Conservation (phyloP, 2,888 invertebrate species). For the Mythimna loreyi region DNA sequence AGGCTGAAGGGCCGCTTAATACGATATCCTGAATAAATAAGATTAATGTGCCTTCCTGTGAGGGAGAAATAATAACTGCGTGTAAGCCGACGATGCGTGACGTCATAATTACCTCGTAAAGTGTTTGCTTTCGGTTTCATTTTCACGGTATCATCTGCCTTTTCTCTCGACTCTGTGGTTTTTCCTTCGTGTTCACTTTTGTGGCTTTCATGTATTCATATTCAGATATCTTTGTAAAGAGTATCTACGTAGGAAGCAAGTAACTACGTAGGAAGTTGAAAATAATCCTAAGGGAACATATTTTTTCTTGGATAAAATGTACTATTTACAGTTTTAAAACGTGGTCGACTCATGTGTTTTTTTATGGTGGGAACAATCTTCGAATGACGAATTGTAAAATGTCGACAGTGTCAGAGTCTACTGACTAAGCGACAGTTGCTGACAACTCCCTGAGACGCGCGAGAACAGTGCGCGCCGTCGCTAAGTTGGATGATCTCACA, state of each 20-base stretch:
- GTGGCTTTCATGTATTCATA: neutral
- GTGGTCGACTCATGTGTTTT: too few species aligned
- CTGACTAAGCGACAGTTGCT: too few species aligned
- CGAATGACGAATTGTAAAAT: too few species aligned
- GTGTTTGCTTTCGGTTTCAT: conserved; percentile 38
- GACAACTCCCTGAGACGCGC: too few species aligned
- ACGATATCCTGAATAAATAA: conserved; percentile 60
- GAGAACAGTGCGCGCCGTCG: too few species aligned
- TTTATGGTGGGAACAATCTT: too few species aligned
- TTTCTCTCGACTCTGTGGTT: neutral
- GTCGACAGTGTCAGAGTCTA: too few species aligned
- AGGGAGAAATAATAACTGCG: conserved; percentile 46
- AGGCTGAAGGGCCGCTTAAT: conserved; percentile 46
- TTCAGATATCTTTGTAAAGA: neutral
- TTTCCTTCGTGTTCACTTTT: neutral
- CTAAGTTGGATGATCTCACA: too few species aligned
- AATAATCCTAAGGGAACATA: too few species aligned
- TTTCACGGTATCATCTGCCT: conserved; percentile 15
- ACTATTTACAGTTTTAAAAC: too few species aligned
- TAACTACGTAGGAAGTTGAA: too few species aligned
- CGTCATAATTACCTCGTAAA: conserved; percentile 45
- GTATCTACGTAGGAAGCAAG: neutral
- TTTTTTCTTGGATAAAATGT: too few species aligned
- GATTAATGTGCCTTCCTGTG: conserved; percentile 48
- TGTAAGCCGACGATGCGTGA: conserved; percentile 45